Evolutionary conservation across 2,888 invertebrate genomes (phyloP), one percentile per base, ranked within the genome.

Genomic region (Mellilla xanthometata): DNA sequence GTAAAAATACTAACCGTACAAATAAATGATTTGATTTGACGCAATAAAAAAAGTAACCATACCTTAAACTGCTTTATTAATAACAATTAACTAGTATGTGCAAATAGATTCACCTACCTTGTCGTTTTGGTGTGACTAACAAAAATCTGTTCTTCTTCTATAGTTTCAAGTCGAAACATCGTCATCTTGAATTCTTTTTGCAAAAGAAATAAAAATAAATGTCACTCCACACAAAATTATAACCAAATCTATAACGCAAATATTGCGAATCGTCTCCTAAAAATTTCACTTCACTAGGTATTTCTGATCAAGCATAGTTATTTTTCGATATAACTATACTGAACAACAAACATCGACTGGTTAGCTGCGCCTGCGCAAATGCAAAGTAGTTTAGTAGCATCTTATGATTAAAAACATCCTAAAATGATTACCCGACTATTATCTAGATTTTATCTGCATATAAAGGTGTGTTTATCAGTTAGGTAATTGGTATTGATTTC

Each of bases 101-200:
- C n/a, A n/a, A n/a, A n/a, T n/a, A n/a, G n/a, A n/a, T n/a, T n/a
- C 1, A 11, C 5, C 1, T 40, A 46, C 46, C 40, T 40, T 31
- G 5, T 27, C 27, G 8, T 36, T 23, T 27, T 36, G 24, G 40
- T 35, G n/a, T 31, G 46, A 1, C 40, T 23, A 12, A 40, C 22
- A 5, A 46, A 2, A 15, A 40, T 7, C 22, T 22, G 12, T 27
- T 46, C 35, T 27, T 46, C 46, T 7, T 36, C 13, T n/a, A 46
- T 40, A 12, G 46, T 46, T 10, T 9, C 39, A 31, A 46, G 46
- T 10, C 46, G 46, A 39, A n/a, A n/a, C n/a, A n/a, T n/a, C n/a
- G n/a, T n/a, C n/a, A n/a, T n/a, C n/a, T n/a, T n/a, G n/a, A n/a
- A n/a, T n/a, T n/a, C n/a, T n/a, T n/a, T n/a, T n/a, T n/a, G n/a